Base-by-base conservation (phyloP, 2,113 vertebrate species). In the Taurulus bubalis region DNA sequence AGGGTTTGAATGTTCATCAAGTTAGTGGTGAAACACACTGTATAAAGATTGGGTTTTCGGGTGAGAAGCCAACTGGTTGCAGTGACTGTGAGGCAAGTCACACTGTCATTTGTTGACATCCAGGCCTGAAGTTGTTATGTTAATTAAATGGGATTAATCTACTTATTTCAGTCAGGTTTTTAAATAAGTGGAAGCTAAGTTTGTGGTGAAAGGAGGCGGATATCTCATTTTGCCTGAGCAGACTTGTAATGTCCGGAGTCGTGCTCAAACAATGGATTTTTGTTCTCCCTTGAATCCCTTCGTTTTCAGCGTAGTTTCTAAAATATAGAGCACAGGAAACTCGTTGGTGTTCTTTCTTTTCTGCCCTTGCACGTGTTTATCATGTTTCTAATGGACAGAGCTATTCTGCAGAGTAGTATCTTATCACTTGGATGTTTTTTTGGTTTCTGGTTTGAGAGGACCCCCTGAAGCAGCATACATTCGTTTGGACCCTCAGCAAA, bases 401-500 rank as follows among this genome's bases (percentile, higher is more conserved):
- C 75, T 85, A 20, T 71, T 77, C 72, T 26, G 7, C 38, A 34
- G 42, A 74, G 62, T 73, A 22, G 26, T 79, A 71, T 78, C 60
- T 63, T 78, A 71, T 78, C 63, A 36, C 66, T 18, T 60, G 59
- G 30, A 88, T 85, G 74, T 82, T 15, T 73, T 59, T 59, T 18
- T 82, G 63, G 12, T 58, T 56, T 42, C 24, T 28, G n/a, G 40
- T 77, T 79, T 74, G 51, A 70, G 66, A 77, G 73, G 56, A 68
- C 16, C 71, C 56, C 63, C 60, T 26, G 16, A 58, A 74, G 67
- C 69, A 58, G 49, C 36, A 66, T 55, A 69, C 62, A 79, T 88
- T 79, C 86, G 60, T 88, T 83, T 91, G 78, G 56, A 86, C 64
- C 58, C 73, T 80, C 67, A 63, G 79, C 71, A 86, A 91, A 91